Conservation (phyloP, 1,140 invertebrate species). For the Drosophila pandora region DNA sequence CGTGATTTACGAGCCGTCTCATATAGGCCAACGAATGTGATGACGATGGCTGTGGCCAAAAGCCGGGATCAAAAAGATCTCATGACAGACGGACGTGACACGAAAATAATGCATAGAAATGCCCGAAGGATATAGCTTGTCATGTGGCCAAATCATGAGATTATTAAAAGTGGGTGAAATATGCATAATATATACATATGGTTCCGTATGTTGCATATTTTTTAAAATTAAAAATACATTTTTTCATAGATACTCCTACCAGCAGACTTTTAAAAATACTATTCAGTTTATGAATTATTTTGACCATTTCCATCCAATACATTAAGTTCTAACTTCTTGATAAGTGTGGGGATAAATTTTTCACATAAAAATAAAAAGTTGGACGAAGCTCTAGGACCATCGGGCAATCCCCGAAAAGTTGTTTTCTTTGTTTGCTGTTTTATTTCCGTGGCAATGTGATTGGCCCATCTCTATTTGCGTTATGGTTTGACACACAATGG, state of each 20-base stretch:
- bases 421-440: slow-evolving; percentile 5
- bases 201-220: not conserved
- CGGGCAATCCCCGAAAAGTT: slow-evolving; percentile 3
- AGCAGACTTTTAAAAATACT: not conserved
- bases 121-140: slow-evolving; percentile 1
- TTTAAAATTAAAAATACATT: not conserved
- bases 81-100: slow-evolving; percentile 26
- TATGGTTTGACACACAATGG: slow-evolving; percentile 63
- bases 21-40: slow-evolving; percentile 44
- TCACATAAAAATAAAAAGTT: not conserved
- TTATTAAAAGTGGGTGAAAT: not conserved
- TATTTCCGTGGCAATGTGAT: slow-evolving; percentile 24
- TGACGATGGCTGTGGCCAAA: slow-evolving; percentile 30
- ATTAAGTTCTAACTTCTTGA: not conserved
- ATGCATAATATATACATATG: not conserved
- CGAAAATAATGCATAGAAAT: slow-evolving; percentile 4
- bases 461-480: slow-evolving; percentile 43
- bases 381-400: not conserved
- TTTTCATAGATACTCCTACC: not conserved
- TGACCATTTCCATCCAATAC: too few relatives aligned
- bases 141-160: slow-evolving; percentile 1
- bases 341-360: not conserved
- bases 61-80: slow-evolving; percentile 16
- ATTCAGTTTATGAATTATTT: not conserved
- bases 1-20: slow-evolving; percentile 79